Conservation (phyloP, 2,888 invertebrate genomes). For the Gasteruption jaculator region DNA sequence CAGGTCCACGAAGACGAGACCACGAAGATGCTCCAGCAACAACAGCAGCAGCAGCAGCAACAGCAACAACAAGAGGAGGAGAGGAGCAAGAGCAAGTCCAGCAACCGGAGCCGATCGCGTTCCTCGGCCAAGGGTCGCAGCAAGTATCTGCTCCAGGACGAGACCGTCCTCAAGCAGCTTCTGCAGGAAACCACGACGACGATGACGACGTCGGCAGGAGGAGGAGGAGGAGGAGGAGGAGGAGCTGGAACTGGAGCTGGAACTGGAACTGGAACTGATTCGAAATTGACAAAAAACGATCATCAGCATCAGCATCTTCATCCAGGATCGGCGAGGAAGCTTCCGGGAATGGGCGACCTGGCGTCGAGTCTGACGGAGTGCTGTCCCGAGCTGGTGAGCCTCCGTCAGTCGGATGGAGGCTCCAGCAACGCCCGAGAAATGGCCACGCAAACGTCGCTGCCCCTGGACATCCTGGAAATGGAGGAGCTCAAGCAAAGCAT, state of each 20-base stretch:
- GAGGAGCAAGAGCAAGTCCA: constrained; percentile 39
- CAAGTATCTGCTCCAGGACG: constrained; percentile 41
- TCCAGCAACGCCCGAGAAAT: constrained; percentile 43
- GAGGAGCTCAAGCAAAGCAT: constrained; percentile 48
- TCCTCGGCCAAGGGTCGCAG: constrained; percentile 39
- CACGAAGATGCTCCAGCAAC: constrained; percentile 37
- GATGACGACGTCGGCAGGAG: too few species aligned
- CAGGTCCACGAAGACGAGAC: constrained; percentile 42
- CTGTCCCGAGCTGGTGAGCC: constrained; percentile 38
- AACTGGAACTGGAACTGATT: too few species aligned
- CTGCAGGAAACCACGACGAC: constrained; percentile 37
- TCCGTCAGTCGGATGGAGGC: constrained; percentile 34
- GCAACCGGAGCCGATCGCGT: constrained; percentile 35
- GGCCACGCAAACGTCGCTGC: constrained; percentile 46
- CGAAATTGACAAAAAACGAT: constrained; percentile 34
- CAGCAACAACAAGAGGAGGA: constrained; percentile 24
- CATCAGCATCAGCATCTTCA: too few species aligned
- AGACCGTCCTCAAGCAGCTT: constrained; percentile 38
- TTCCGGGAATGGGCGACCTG: constrained; percentile 36
- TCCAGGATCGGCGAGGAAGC: too few species aligned
- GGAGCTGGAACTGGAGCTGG: too few species aligned
- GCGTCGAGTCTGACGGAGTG: constrained; percentile 40
- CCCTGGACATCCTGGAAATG: constrained; percentile 47
- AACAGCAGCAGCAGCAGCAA: constrained; percentile 24
- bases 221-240: too few species aligned